Evolutionary conservation across 2,113 vertebrate species (phyloP), one percentile per base, ranked within the genome.

Genomic region (Gobiocypris rarus): DNA sequence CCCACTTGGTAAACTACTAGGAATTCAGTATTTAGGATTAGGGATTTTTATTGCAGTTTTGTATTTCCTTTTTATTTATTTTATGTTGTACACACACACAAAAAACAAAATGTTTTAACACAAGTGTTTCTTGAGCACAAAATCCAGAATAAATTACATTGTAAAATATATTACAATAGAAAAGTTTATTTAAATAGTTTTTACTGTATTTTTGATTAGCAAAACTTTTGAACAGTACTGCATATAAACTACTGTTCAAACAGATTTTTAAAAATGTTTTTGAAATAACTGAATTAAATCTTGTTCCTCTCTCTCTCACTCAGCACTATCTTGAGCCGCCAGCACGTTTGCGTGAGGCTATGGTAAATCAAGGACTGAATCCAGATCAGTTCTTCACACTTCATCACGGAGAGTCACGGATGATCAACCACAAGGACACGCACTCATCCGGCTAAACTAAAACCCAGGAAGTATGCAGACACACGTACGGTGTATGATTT

Each of bases 261-360:
- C 15, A 7, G 5, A 31, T 31, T 52, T 54, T 52, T 2, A 17
- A 17, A 17, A 19, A 19, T 19, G 50, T 52, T 52, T 52, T 52
- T 52, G 15, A 52, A 52, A 52, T 17, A 6, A 52, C 17, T 19
- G 14, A 52, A 52, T 52, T 17, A 52, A 52, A 52, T 31, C 3
- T 1, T 31, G 31, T 31, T 31, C 31, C 5, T 15, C 14, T 80
- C 50, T 76, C 63, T 28, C 58, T 90, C 87, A 88, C 83, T 38
- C 87, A 99, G 98, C 93, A 94, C 91, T 99, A 97, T 89, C 90
- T 99, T 91, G 97, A 99, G 73, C 98, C 98, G n/a, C 97, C 96
- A 0, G 75, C 88, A 59, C 96, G 94, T 89, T 90, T 99, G 86
- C 92, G 89, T 43, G 96, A 96, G 92, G 96, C 97, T 61, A 89